Evolutionary conservation across 2,888 invertebrate species (phyloP), one percentile per base, ranked within the genome.

Genomic region (Campopleginae sp.): DNA sequence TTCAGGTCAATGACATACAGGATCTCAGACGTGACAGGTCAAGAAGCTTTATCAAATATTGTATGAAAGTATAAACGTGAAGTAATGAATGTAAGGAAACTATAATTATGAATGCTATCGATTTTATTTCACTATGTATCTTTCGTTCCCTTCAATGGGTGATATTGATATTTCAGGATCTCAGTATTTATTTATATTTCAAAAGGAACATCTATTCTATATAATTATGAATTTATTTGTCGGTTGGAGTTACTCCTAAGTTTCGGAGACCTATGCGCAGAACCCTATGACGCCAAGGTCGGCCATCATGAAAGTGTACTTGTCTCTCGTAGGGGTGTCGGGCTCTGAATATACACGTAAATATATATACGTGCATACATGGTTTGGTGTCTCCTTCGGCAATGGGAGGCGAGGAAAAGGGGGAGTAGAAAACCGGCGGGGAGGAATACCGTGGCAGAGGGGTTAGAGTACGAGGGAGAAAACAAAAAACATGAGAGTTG

Each of bases 231-330:
- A 63, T 46, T 46, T 10, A 31, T 54, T n/a, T 1, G 38, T n/a
- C 19, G 61, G 8, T 31, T 33, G n/a, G 38, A n/a, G 61, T 51
- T 42, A 54, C 54, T 58, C 68, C 12, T 19, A 51, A 63, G 51
- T 77, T 42, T 54, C 65, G 38, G 38, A 58, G 66, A 51, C 33
- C 42, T 65, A 44, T 27, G 61, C 74, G 63, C 75, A 46, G 44
- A 27, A 46, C n/a, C 75, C 61, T 63, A 58, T 63, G 63, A 66
- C 80, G 88, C 90, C 90, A 91, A 91, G 91, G 91, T 91, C 91
- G 91, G 89, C 89, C 90, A 89, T 90, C 90, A 90, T 87, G 89
- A 88, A 88, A 89, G 89, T 88, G 88, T 84, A 85, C 84, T 85
- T 46, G 82, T 77, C 63, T 44, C 63, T 58, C n/a, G 54, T 19